Conservation (phyloP, 2,888 invertebrate species). For the Calameuta filiformis region DNA sequence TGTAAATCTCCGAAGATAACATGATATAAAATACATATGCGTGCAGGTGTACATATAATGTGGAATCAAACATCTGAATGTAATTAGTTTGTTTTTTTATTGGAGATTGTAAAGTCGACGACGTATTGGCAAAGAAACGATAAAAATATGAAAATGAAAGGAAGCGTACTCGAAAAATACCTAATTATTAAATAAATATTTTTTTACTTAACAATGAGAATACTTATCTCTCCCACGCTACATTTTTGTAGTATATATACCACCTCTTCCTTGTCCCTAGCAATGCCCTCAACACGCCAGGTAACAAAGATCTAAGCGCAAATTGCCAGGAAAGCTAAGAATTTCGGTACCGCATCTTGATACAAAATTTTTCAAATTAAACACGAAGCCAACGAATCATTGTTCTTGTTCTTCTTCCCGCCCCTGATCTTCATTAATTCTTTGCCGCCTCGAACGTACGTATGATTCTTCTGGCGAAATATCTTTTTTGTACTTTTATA, state of each 20-base stretch:
- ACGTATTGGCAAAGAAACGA: not conserved
- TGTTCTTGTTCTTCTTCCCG: not conserved
- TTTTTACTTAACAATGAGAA: not conserved
- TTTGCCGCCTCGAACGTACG: not conserved
- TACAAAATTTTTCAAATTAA: not conserved
- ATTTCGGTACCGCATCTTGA: not conserved
- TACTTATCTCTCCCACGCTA: not conserved
- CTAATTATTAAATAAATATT: not conserved
- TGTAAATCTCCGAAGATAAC: too few species aligned
- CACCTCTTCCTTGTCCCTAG: not conserved
- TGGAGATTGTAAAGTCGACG: not conserved
- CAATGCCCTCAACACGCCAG: not conserved
- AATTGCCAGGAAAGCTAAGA: not conserved
- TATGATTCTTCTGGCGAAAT: not conserved
- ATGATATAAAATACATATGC: too few species aligned
- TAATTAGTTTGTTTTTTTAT: not conserved
- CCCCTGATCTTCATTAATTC: not conserved
- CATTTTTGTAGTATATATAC: not conserved
- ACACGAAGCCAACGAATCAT: not conserved
- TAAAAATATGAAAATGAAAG: not conserved
- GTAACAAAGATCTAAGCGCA: not conserved
- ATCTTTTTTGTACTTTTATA: not conserved
- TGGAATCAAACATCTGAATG: not conserved
- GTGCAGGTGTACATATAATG: too few species aligned
- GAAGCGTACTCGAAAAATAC: not conserved